Conservation (phyloP, 1,140 invertebrate genomes). For the Amphibalanus amphitrite region DNA sequence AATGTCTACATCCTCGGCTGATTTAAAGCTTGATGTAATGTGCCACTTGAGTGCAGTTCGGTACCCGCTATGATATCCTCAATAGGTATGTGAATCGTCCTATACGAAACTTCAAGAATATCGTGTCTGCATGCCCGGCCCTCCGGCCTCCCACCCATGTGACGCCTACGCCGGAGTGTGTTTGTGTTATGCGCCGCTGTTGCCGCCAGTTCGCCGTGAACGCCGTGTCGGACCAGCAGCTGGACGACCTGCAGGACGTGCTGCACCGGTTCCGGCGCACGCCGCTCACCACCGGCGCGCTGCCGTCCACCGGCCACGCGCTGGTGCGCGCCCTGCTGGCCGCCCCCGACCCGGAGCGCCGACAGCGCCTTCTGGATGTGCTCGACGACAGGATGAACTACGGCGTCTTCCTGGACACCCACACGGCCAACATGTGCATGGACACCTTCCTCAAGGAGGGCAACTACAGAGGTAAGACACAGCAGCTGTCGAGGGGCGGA, state of each 20-base stretch:
- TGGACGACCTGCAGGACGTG: conserved; percentile 49
- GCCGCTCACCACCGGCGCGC: conserved; percentile 42
- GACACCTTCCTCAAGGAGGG: conserved; percentile 52
- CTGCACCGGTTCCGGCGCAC: conserved; percentile 49
- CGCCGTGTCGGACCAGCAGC: conserved; percentile 13
- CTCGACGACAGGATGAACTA: conserved; percentile 66
- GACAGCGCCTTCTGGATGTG: conserved; percentile 41
- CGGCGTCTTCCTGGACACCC: conserved; percentile 72
- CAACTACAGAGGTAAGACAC: conserved; percentile 30
- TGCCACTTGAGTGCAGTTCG: too few species aligned
- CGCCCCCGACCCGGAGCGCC: conserved; percentile 31
- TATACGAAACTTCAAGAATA: too few species aligned
- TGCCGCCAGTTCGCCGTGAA: too few species aligned
- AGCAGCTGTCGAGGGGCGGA: too few species aligned
- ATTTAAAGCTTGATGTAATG: too few species aligned
- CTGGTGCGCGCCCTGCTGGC: conserved; percentile 47
- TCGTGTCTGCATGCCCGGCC: too few species aligned
- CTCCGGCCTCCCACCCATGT: too few species aligned
- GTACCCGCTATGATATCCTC: too few species aligned
- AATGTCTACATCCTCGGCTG: too few species aligned
- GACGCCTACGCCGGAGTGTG: too few species aligned
- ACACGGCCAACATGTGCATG: conserved; percentile 60
- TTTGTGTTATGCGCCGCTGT: too few species aligned
- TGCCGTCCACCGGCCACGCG: conserved; percentile 65
- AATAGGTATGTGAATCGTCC: too few species aligned